Base-by-base conservation (phyloP, 2,113 vertebrate species). In the Theristicus caerulescens region DNA sequence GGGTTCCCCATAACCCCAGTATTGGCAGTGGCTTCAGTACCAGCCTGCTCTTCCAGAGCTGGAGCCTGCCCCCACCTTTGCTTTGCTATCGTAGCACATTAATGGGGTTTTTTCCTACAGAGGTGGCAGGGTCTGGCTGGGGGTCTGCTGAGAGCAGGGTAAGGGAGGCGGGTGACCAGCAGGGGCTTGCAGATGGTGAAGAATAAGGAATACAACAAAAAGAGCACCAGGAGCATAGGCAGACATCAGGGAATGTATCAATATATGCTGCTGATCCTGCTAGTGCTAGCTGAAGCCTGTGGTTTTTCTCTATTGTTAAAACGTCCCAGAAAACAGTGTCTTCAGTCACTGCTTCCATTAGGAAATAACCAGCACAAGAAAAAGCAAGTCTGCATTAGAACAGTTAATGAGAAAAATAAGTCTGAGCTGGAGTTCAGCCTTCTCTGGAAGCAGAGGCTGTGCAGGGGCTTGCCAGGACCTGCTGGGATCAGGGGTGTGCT, bases 351-450 rank as follows among this genome's bases (percentile, higher is more conserved):
- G 81, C 87, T 94, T 94, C 78, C 78, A 70, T 88, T 85, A 86
- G 74, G 61, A 95, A 91, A 88, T 67, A 82, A 2, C 10, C 77
- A 21, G 47, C 61, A 76, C 31, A 91, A 95, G 78, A 83, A 90
- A 62, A 73, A 82, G 36, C 58, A 96, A 83, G 72, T 51, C 76
- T 19, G 31, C 1, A 0, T 95, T 93, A 85, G 96, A 97, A 95
- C 92, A 93, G 84, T 82, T 97, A 96, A 96, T 92, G 71, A 96
- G 74, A 95, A 97, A 96, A 96, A 92, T 91, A 94, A 96, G 71
- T 73, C 62, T 67, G 83, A 94, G 85, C 58, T 96, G 82, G 58
- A 95, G 62, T 88, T 91, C 90, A 80, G 92, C 92, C 79, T 65
- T 54, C 46, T 76, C 62, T 90, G 90, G 61, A 90, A 90, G 79